Evolutionary conservation across 1,140 invertebrate genomes (phyloP).

Genomic region (Globodera ellingtonae): DNA sequence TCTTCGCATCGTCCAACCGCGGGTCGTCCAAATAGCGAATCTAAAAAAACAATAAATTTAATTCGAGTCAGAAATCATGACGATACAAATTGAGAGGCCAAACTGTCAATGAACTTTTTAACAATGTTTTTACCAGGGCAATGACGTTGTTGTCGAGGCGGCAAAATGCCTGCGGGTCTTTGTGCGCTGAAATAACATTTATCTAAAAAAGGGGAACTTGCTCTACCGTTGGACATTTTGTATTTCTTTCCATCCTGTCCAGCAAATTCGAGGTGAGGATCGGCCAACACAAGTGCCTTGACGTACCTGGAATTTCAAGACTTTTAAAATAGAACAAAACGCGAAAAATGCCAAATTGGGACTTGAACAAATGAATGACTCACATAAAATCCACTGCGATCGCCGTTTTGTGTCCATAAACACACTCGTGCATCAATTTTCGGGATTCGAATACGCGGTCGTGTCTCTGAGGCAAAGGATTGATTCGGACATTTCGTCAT

Average conservation of each 20-base stretch:
- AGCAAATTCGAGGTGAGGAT: background rate
- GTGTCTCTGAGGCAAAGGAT: slow-evolving; percentile 18
- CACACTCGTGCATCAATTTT: slow-evolving; percentile 28
- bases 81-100: no score
- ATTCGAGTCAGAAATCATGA: no score
- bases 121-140: background rate
- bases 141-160: background rate
- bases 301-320: background rate
- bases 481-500: background rate
- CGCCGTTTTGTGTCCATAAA: slow-evolving; percentile 43
- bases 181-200: background rate
- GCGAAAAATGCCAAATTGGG: background rate
- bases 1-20: background rate
- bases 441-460: slow-evolving; percentile 25
- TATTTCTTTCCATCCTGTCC: background rate
- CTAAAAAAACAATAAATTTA: background rate
- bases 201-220: no score
- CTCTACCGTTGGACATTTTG: slow-evolving; percentile 1
- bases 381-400: slow-evolving; percentile 34
- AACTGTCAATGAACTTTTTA: background rate
- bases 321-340: background rate
- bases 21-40: background rate
- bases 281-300: background rate
- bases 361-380: background rate
- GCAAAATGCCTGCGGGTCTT: slow-evolving; percentile 3